Evolutionary conservation across 1,140 invertebrate species (phyloP).

Genomic region (Nixonia krombeini): DNA sequence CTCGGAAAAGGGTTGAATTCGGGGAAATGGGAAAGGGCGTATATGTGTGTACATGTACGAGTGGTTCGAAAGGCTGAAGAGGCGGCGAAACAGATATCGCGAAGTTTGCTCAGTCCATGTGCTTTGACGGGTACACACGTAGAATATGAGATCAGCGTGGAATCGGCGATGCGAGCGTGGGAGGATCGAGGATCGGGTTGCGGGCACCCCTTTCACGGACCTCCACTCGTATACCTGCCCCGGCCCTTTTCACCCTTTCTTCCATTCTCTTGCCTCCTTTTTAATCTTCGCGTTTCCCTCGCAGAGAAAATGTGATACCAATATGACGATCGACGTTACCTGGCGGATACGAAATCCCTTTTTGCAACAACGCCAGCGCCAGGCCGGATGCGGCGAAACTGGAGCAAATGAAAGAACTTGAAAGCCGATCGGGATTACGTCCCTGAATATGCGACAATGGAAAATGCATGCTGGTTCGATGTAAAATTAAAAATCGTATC

Average conservation of each 20-base stretch:
- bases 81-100: slow-evolving; percentile 18
- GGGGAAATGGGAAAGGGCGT: slow-evolving; percentile 35
- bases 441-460: too few species aligned
- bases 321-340: slow-evolving; percentile 17
- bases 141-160: background rate
- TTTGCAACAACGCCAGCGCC: too few species aligned
- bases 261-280: background rate
- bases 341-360: slow-evolving; percentile 15
- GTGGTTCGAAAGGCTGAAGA: background rate
- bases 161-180: slow-evolving; percentile 19
- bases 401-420: slow-evolving; percentile 25
- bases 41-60: slow-evolving; percentile 28
- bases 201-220: slow-evolving; percentile 39
- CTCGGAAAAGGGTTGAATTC: slow-evolving; percentile 33
- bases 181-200: slow-evolving; percentile 40
- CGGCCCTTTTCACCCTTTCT: slow-evolving; percentile 14
- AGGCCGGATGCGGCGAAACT: slow-evolving; percentile 21
- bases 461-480: too few species aligned
- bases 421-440: slow-evolving; percentile 6
- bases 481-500: too few species aligned
- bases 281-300: background rate
- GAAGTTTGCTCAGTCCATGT: slow-evolving; percentile 27
- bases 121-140: background rate
- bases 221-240: slow-evolving; percentile 28
- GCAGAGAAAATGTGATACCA: slow-evolving; percentile 18